Conservation (phyloP, 35 echinoderm and acorn worm genomes). For the Hemicentrotus pulcherrimus region DNA sequence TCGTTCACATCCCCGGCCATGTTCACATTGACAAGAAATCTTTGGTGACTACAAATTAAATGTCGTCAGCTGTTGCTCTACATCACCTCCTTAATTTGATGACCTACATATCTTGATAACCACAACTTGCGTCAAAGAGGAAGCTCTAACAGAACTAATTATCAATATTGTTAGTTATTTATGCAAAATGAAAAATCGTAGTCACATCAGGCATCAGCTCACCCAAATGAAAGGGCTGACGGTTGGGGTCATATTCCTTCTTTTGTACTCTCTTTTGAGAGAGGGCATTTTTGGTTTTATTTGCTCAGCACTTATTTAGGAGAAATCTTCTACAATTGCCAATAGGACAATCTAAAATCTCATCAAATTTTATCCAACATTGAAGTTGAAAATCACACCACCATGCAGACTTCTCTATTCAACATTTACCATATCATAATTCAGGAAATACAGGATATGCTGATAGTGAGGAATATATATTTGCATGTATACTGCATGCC, state of each 20-base stretch:
- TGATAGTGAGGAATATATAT: not conserved
- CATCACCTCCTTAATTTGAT: not conserved
- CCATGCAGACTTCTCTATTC: not conserved
- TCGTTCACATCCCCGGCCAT: not conserved
- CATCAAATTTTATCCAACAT: not conserved
- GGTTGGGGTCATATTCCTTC: not conserved
- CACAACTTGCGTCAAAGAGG: not conserved
- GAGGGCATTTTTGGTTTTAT: not conserved
- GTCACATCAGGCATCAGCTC: not conserved
- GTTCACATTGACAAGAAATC: not conserved
- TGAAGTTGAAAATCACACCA: not conserved
- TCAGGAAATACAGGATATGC: not conserved
- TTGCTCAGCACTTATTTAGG: not conserved
- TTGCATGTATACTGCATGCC: not conserved
- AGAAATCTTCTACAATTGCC: not conserved
- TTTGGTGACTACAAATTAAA: not conserved
- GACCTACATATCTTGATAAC: not conserved
- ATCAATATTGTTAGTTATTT: not conserved
- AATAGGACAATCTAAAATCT: not conserved
- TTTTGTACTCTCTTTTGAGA: not conserved
- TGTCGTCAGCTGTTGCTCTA: not conserved
- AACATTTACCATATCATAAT: not conserved
- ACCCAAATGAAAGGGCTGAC: not conserved
- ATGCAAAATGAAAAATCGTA: not conserved
- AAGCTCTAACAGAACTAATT: not conserved